A percentile compares a stretch with the other conserved stretches of the same genome.
Conservation (phyloP, 2,113 vertebrate genomes). For the Noturus placidus region DNA sequence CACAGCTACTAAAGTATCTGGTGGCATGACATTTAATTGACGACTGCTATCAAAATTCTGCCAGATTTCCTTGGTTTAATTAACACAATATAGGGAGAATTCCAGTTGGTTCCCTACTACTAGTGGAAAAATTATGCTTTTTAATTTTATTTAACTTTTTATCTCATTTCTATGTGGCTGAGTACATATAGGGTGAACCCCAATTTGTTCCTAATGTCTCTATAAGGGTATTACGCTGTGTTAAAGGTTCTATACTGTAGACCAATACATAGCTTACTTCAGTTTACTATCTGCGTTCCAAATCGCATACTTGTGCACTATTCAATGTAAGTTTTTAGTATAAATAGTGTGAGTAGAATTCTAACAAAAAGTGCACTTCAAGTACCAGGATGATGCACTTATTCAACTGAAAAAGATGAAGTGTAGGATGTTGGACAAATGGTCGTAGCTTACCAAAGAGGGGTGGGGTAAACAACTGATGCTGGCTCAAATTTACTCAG, state of each 20-base stretch:
- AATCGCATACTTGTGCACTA: too few species aligned
- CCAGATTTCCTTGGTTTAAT: background rate
- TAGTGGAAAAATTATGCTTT: background rate
- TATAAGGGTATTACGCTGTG: background rate
- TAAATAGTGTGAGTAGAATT: too few species aligned
- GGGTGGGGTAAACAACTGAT: too few species aligned
- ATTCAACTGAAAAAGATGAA: too few species aligned
- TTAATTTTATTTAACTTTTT: background rate
- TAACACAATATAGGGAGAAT: background rate
- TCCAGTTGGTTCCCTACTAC: background rate
- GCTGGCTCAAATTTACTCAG: too few species aligned
- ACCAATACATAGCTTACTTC: background rate
- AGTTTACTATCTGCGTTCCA: background rate
- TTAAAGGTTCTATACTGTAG: background rate
- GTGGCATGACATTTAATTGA: background rate
- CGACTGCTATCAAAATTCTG: background rate
- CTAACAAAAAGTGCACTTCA: too few species aligned
- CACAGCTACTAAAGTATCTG: constrained; percentile 22
- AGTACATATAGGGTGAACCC: background rate
- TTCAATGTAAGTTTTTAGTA: too few species aligned
- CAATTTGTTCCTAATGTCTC: background rate
- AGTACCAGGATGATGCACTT: too few species aligned
- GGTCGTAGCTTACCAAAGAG: too few species aligned
- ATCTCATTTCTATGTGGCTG: background rate
- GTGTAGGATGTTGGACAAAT: too few species aligned